Base-by-base conservation (phyloP, 2,797 vertebrate species). In the Argentina silus region DNA sequence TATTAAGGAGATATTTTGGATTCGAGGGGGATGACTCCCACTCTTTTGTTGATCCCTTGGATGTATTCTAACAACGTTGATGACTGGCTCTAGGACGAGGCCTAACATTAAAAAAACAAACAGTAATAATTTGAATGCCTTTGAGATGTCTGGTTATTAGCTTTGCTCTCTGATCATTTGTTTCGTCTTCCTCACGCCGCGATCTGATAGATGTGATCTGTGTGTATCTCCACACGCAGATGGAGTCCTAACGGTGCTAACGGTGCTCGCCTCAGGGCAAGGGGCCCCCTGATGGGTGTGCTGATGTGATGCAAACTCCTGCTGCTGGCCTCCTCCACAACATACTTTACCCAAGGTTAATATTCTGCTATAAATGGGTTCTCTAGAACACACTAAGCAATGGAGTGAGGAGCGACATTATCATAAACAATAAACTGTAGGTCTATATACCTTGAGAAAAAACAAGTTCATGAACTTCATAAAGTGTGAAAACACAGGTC, bases 61-160 rank as follows among this genome's bases (percentile, higher is more conserved):
- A 27, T 27, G 19, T 27, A 0, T 59, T 59, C 23, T 21, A 59
- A 36, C 27, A 36, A 36, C 4, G 27, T 11, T 36, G 57, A 60
- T 6, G 57, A 14, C 15, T 27, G 19, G 11, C 43, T 48, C 7
- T 21, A 7, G 60, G 60, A 27, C 23, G 12, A 15, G 36, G 36
- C 5, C 5, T 62, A 36, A 2, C 0, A n/a, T 17, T 15, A 42
- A 42, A 42, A 42, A 42, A 42, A 15, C 0, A 7, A 62, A 23
- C 9, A 19, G 45, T 11, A 21, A 48, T 6, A 17, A 36, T 36
- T 7, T 10, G 3, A 50, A 48, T 21, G 17, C 71, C 70, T 70
- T 71, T 71, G 66, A 77, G 80, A 84, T 68, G 63, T 77, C 45
- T 79, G 78, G 76, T 86, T 82, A 85, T 74, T 71, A 85, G 74